Percentiles rank a stretch among this genome's conserved stretches.
These are phyloP conservation scores for Lagenorhynchus albirostris DNA, from an alignment of 2,113 vertebrate genomes.

Conservation along the genomic window DNA sequence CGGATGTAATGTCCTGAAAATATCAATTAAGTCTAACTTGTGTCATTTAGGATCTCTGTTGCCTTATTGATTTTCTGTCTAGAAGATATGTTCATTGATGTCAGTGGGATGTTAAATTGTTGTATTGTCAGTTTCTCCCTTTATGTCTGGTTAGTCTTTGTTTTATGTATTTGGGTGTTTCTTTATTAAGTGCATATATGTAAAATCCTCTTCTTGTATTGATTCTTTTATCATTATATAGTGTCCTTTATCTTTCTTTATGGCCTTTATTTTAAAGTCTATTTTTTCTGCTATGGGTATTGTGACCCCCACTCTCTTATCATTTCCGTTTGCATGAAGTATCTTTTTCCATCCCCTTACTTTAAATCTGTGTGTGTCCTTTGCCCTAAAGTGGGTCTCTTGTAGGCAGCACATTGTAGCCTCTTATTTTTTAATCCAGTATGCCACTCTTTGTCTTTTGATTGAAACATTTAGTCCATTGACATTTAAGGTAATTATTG, in stretches of 20 bases:
- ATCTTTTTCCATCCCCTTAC: neutral
- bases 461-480: neutral
- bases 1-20: neutral
- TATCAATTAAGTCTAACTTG: neutral
- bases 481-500: neutral
- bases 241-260: neutral
- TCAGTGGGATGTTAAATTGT: too few relatives aligned
- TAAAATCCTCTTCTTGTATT: neutral
- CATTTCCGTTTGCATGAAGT: neutral
- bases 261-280: neutral
- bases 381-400: neutral
- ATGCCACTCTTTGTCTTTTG: neutral
- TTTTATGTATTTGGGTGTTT: neutral
- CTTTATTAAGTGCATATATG: neutral
- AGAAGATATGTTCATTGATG: neutral
- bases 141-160: too few relatives aligned
- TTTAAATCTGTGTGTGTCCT: accelerated
- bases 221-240: neutral
- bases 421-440: neutral
- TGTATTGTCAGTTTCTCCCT: neutral
- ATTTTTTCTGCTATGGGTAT: neutral
- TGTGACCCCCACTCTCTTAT: neutral
- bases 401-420: neutral
- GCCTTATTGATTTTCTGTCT: neutral
- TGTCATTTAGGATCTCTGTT: neutral